A percentile compares a stretch with the other conserved stretches of the same genome.
phyloP scores from a whole-genome alignment of 1,140 invertebrate genomes.

The Drosophila tropicalis region DNA sequence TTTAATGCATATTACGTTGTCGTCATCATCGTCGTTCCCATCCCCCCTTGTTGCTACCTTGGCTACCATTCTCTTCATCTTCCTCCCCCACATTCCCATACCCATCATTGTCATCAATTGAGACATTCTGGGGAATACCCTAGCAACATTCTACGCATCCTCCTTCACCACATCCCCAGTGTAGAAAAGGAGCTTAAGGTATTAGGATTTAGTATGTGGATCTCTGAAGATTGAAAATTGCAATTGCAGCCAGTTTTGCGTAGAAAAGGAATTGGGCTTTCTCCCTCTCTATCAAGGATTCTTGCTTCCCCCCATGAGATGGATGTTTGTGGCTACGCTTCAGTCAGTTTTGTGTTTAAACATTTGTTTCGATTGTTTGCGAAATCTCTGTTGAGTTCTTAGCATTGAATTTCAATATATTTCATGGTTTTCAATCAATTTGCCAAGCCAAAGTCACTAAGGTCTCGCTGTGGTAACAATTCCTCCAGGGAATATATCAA shows the following conservation, averaged over 20 bases:
- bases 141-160: slow-evolving; percentile 32
- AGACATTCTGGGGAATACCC: slow-evolving; percentile 79
- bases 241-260: slow-evolving; percentile 19
- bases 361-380: slow-evolving; percentile 53
- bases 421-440: slow-evolving; percentile 81
- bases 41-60: slow-evolving; percentile 30
- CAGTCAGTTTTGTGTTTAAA: slow-evolving; percentile 41
- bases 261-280: background rate
- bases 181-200: slow-evolving; percentile 32
- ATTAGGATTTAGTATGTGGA: slow-evolving; percentile 41
- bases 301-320: background rate
- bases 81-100: background rate
- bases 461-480: slow-evolving; percentile 34
- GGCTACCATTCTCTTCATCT: slow-evolving; percentile 39
- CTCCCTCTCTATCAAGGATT: too few relatives aligned
- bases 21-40: slow-evolving; percentile 1
- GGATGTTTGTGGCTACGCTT: slow-evolving; percentile 19
- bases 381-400: slow-evolving; percentile 15
- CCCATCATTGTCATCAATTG: slow-evolving; percentile 48
- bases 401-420: slow-evolving; percentile 79
- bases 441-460: slow-evolving; percentile 54
- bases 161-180: background rate
- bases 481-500: slow-evolving; percentile 67
- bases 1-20: slow-evolving; percentile 80
- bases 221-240: slow-evolving; percentile 27